Conservation (phyloP, 2,888 invertebrate species). For the Adineta ricciae region DNA sequence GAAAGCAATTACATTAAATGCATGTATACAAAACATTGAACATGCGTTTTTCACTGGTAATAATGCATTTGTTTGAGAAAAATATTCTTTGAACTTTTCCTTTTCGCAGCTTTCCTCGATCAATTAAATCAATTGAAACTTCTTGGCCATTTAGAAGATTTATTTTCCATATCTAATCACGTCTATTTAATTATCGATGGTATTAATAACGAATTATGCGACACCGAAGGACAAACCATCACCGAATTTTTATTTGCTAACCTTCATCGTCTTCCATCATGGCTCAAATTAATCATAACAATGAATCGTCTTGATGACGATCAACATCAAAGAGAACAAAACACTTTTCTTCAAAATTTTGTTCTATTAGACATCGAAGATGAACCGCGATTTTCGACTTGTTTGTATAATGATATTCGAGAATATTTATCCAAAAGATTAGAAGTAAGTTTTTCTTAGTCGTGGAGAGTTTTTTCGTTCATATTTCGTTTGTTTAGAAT, state of each 20-base stretch:
- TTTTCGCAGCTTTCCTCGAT: neutral
- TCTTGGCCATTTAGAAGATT: neutral
- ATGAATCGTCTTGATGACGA: neutral
- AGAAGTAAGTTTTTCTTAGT: neutral
- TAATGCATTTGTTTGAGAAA: no score
- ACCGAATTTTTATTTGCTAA: slow-evolving; percentile 10
- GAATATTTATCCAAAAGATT: slow-evolving; percentile 5
- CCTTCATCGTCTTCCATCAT: neutral
- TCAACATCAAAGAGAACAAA: neutral
- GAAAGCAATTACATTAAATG: slow-evolving; percentile 17
- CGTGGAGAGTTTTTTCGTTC: no score
- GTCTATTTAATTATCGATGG: neutral
- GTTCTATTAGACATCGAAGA: neutral
- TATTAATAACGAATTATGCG: slow-evolving; percentile 14
- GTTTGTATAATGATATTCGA: neutral
- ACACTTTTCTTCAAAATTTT: slow-evolving; percentile 10
- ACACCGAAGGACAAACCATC: slow-evolving; percentile 20
- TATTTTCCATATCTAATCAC: neutral
- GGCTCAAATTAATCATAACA: slow-evolving; percentile 16
- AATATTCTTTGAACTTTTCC: neutral
- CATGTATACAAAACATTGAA: neutral
- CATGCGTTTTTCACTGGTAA: slow-evolving; percentile 10
- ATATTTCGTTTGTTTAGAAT: neutral
- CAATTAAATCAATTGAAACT: slow-evolving; percentile 16
- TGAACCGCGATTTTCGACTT: neutral